A percentile compares a stretch with the other conserved stretches of the same genome.
Conservation (phyloP, 2,797 vertebrate genomes). For the Gila robusta region DNA sequence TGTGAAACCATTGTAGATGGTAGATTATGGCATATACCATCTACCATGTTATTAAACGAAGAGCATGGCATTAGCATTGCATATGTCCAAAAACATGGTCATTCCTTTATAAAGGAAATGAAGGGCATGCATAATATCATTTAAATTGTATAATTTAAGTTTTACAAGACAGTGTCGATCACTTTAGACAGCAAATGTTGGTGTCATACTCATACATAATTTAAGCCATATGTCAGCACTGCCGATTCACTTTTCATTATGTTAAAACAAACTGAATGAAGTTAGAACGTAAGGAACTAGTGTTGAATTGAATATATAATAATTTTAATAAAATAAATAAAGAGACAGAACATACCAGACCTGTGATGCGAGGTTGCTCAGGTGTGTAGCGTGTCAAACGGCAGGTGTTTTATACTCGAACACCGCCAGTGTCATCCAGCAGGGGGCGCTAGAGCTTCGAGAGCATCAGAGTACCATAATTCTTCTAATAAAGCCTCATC, state of each 20-base stretch:
- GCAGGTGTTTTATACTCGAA: background rate
- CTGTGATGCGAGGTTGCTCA: background rate
- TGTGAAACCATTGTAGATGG: background rate
- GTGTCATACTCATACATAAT: background rate
- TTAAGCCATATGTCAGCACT: conserved; percentile 13
- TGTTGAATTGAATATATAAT: background rate
- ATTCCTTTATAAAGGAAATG: background rate
- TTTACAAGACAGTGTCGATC: background rate
- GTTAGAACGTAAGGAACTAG: background rate
- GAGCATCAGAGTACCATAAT: background rate
- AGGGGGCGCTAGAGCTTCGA: background rate
- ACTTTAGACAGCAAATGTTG: background rate
- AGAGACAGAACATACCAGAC: conserved; percentile 11
- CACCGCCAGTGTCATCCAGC: background rate
- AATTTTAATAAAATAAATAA: background rate
- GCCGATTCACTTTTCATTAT: background rate
- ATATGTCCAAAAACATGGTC: background rate
- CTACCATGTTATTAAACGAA: background rate
- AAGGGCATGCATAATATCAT: background rate
- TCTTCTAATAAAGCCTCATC: background rate
- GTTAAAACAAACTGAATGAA: background rate
- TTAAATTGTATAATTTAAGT: background rate
- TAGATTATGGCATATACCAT: background rate
- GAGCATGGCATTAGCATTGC: background rate
- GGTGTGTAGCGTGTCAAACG: background rate